phyloP scores from a whole-genome alignment of 2,797 vertebrate species.

The Ctenosaura bakeri region DNA sequence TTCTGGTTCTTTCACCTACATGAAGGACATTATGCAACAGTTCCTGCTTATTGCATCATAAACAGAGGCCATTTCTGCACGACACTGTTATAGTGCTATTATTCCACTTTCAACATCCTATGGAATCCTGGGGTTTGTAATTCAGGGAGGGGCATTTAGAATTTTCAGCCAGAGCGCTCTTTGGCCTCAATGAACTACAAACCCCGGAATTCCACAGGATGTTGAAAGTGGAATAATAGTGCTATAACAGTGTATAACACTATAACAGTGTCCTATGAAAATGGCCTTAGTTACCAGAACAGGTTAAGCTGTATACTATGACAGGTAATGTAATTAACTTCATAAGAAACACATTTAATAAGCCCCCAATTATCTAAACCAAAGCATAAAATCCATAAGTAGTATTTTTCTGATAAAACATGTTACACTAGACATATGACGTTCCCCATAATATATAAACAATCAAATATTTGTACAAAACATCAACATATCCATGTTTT shows the following conservation, averaged over 20 bases:
- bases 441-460: conserved; percentile 23
- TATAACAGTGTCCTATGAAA: no score
- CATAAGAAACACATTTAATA: conserved; percentile 23
- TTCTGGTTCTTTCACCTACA: background rate
- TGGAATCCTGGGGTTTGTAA: no score
- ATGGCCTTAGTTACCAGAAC: no score
- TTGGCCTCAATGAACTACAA: no score
- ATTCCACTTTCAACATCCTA: no score
- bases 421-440: background rate
- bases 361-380: conserved; percentile 11
- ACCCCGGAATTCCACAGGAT: no score
- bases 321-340: background rate
- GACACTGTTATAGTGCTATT: no score
- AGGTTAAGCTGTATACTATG: background rate
- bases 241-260: no score
- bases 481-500: conserved; percentile 32
- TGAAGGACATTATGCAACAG: background rate
- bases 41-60: background rate
- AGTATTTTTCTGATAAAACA: conserved; percentile 15
- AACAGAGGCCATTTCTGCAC: no score
- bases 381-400: background rate
- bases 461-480: conserved; percentile 49
- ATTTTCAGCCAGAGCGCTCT: no score
- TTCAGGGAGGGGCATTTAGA: no score
- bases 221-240: no score